Evolutionary conservation across 2,888 invertebrate genomes (phyloP).

Genomic region (Hypselothyrea guttata): DNA sequence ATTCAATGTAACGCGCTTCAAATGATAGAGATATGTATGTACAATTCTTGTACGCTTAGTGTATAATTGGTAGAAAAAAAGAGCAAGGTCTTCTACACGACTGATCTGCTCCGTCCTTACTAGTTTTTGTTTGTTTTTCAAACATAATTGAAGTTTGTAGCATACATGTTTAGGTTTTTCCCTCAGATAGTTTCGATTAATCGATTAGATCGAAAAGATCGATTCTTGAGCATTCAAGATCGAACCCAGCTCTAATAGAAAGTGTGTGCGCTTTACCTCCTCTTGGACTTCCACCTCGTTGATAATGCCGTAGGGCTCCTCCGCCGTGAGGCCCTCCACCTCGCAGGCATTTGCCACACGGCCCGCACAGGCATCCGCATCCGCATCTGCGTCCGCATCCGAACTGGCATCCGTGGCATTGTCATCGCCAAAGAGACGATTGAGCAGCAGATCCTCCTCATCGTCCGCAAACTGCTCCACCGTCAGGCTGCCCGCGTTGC

Average conservation of each 20-base stretch:
- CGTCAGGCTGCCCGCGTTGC: slow-evolving; percentile 57
- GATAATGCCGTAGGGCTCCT: slow-evolving; percentile 57
- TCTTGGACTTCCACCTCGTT: slow-evolving; percentile 71
- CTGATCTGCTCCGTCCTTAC: too few relatives aligned
- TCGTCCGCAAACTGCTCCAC: slow-evolving; percentile 57
- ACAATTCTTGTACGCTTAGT: too few relatives aligned
- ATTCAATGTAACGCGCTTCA: too few relatives aligned
- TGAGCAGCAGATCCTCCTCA: slow-evolving; percentile 41
- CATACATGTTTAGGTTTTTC: too few relatives aligned
- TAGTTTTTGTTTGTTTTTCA: too few relatives aligned
- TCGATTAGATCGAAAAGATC: too few relatives aligned
- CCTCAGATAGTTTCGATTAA: too few relatives aligned
- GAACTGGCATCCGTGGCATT: slow-evolving; percentile 58
- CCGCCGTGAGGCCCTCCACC: slow-evolving; percentile 53
- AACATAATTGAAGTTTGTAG: too few relatives aligned
- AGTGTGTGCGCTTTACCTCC: slow-evolving; percentile 64
- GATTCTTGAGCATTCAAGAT: too few relatives aligned
- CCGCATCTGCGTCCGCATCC: slow-evolving; percentile 34
- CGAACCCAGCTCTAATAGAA: not conserved
- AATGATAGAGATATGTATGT: too few relatives aligned
- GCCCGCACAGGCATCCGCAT: slow-evolving; percentile 13
- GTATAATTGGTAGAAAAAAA: too few relatives aligned
- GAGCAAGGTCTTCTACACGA: too few relatives aligned
- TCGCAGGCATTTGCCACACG: slow-evolving; percentile 58
- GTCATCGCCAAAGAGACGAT: slow-evolving; percentile 46